Conservation (phyloP, 2,797 vertebrate species). For the Florisuga fusca region DNA sequence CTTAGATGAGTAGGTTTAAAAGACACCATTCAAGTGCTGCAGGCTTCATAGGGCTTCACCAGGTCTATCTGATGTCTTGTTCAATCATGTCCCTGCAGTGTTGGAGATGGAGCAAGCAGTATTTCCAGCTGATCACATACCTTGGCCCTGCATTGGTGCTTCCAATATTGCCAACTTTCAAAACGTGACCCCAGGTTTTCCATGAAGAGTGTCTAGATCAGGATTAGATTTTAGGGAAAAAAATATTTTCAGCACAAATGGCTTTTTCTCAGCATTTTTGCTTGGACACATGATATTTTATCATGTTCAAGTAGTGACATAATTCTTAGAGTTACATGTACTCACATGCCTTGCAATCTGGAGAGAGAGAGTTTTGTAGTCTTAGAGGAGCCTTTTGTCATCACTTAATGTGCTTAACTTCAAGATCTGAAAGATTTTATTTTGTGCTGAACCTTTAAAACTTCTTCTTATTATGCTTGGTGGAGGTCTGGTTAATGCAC, state of each 20-base stretch:
- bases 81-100: not conserved
- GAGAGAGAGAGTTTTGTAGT: not conserved
- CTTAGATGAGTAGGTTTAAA: not conserved
- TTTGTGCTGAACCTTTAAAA: not conserved
- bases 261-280: not conserved
- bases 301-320: not conserved
- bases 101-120: not conserved
- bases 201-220: not conserved
- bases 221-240: not conserved
- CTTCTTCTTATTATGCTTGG: not conserved
- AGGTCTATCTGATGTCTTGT: not conserved
- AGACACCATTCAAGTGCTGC: not conserved
- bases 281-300: not conserved
- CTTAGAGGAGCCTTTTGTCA: not conserved
- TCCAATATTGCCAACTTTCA: not conserved
- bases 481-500: not conserved
- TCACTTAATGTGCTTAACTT: not conserved
- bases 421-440: not conserved
- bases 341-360: not conserved
- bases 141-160: fast-evolving
- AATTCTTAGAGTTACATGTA: not conserved
- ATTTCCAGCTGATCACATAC: not conserved
- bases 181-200: not conserved
- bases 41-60: not conserved
- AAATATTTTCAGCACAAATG: not conserved